A percentile compares a stretch with the other conserved stretches of the same genome.
These are phyloP conservation scores for Aphodius granarius DNA, from an alignment of 2,888 invertebrate species.

Conservation along the genomic window DNA sequence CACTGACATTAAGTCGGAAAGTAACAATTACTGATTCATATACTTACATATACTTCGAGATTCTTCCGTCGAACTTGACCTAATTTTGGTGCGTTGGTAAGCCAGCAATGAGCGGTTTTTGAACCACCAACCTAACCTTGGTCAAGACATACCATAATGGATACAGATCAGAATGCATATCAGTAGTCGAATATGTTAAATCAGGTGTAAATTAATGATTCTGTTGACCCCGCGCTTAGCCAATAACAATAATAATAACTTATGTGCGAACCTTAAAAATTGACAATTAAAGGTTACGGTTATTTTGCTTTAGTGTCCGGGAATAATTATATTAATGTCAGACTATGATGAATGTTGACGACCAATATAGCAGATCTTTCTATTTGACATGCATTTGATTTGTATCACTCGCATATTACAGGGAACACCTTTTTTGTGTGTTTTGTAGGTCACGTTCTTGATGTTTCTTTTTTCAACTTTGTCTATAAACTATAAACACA, in stretches of 20 bases:
- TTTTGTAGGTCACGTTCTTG: neutral
- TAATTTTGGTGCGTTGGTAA: neutral
- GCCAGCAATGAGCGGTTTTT: neutral
- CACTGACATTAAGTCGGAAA: too few species aligned
- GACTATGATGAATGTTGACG: neutral
- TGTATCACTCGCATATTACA: neutral
- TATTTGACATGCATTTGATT: neutral
- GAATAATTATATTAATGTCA: neutral
- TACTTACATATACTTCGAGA: too few species aligned
- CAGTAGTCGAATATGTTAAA: neutral
- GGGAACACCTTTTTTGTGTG: neutral
- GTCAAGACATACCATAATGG: neutral
- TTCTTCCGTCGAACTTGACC: neutral
- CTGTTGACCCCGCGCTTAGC: neutral
- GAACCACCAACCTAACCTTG: neutral
- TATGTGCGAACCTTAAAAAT: neutral
- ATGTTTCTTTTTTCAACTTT: neutral
- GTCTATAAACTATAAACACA: neutral
- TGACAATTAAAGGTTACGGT: neutral
- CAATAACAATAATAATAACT: neutral
- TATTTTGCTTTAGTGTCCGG: neutral
- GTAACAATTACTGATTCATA: too few species aligned
- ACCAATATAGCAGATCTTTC: neutral
- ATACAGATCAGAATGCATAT: neutral
- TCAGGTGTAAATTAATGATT: neutral